A percentile compares a stretch with the other conserved stretches of the same genome.
Evolutionary conservation across 2,113 vertebrate genomes (phyloP).

Genomic region (Laticauda colubrina): DNA sequence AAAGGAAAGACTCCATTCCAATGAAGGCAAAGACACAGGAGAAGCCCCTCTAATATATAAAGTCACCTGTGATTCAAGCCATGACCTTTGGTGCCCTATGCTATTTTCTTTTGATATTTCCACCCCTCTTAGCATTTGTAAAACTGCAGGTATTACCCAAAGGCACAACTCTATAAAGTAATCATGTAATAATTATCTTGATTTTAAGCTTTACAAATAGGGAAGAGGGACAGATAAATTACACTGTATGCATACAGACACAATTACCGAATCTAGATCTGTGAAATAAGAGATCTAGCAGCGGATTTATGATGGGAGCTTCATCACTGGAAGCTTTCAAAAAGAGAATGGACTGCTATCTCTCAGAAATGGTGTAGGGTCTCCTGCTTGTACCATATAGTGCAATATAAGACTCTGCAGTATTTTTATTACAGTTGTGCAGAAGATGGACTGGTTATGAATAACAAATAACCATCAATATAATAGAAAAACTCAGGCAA

Average conservation of each 20-base stretch:
- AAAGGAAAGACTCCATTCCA: not conserved
- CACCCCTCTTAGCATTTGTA: not conserved
- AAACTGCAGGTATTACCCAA: not conserved
- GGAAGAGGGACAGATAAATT: not conserved
- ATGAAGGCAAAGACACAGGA: not conserved
- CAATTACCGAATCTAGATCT: too few species aligned
- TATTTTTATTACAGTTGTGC: not conserved
- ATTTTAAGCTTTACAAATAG: not conserved
- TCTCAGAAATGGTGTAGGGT: too few species aligned
- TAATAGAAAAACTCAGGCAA: not conserved
- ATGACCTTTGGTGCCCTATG: not conserved
- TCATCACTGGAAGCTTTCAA: too few species aligned
- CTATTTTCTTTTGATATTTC: not conserved
- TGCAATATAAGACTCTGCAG: not conserved
- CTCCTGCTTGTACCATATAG: not conserved
- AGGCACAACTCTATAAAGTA: not conserved
- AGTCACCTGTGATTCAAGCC: not conserved
- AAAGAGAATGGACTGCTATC: too few species aligned
- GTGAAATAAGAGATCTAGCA: too few species aligned
- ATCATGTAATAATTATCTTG: not conserved
- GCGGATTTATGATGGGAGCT: too few species aligned
- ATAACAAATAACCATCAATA: not conserved
- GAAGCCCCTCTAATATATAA: not conserved
- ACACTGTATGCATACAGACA: not conserved
- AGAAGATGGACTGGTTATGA: not conserved